These are phyloP conservation scores for Dasysyrphus albostriatus DNA, from an alignment of 2,888 invertebrate genomes.

Conservation along the genomic window DNA sequence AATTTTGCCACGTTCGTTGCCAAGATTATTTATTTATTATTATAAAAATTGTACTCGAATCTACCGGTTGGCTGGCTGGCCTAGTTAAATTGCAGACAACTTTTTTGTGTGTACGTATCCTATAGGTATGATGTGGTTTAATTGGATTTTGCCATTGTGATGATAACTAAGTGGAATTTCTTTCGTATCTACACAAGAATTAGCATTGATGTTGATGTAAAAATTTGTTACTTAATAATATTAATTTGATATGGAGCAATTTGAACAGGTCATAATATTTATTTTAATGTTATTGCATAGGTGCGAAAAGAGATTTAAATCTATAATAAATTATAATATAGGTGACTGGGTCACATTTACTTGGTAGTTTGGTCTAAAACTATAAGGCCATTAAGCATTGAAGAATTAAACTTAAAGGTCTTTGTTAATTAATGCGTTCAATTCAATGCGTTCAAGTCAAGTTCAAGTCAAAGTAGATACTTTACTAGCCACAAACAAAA, in stretches of 20 bases:
- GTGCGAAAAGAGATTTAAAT: not conserved
- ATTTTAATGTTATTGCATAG: not conserved
- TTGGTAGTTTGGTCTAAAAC: too few relatives aligned
- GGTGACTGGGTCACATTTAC: too few relatives aligned
- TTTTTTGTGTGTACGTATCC: constrained; percentile 11
- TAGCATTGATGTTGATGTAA: constrained; percentile 49
- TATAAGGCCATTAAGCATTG: too few relatives aligned
- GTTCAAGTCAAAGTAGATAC: too few relatives aligned
- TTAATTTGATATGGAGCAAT: not conserved
- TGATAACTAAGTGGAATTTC: constrained; percentile 46
- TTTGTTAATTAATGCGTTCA: too few relatives aligned
- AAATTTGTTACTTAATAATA: constrained; percentile 18
- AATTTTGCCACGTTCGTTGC: constrained; percentile 40
- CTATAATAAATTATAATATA: too few relatives aligned
- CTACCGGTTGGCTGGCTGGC: not conserved
- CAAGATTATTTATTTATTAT: constrained; percentile 47
- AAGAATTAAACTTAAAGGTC: too few relatives aligned
- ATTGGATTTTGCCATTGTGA: constrained; percentile 61
- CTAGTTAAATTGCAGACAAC: not conserved
- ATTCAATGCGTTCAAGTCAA: too few relatives aligned
- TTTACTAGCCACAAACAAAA: too few relatives aligned
- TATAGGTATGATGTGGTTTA: constrained; percentile 33
- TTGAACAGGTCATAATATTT: not conserved
- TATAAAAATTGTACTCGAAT: not conserved
- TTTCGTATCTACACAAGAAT: constrained; percentile 2